phyloP scores from a whole-genome alignment of 2,888 invertebrate genomes.

The Hartigia nigra region DNA sequence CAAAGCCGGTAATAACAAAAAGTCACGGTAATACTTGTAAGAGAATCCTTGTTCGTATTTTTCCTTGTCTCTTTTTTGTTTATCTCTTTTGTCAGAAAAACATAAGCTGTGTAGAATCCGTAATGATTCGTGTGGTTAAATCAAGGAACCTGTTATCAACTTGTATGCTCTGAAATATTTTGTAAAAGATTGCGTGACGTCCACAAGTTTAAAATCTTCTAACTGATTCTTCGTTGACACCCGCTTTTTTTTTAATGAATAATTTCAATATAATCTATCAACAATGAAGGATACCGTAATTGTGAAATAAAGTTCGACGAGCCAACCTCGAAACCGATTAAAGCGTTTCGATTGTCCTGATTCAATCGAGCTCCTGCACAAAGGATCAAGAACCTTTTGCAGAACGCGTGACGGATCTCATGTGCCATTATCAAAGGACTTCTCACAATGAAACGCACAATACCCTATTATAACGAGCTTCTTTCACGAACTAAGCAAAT shows the following conservation, averaged over 20 bases:
- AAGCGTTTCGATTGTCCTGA: neutral
- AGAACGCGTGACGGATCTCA: neutral
- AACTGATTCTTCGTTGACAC: neutral
- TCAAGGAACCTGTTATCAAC: neutral
- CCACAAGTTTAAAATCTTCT: neutral
- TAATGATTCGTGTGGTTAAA: neutral
- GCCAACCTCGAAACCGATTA: neutral
- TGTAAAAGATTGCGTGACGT: neutral
- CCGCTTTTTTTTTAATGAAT: neutral
- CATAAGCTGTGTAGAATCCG: neutral
- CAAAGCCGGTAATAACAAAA: neutral
- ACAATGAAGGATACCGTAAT: neutral
- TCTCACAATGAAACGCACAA: neutral
- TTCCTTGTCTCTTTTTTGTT: neutral
- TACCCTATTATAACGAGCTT: neutral
- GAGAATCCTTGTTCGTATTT: neutral
- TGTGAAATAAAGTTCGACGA: neutral
- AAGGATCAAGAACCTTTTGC: neutral
- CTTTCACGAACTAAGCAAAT: neutral
- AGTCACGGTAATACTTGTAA: neutral
- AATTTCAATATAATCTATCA: neutral
- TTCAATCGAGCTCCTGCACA: neutral
- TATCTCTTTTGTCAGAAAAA: neutral
- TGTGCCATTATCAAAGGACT: neutral
- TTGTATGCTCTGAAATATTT: neutral